A percentile compares a stretch with the other conserved stretches of the same genome.
phyloP scores from a whole-genome alignment of 2,797 vertebrate genomes.

The Xenops minutus region DNA sequence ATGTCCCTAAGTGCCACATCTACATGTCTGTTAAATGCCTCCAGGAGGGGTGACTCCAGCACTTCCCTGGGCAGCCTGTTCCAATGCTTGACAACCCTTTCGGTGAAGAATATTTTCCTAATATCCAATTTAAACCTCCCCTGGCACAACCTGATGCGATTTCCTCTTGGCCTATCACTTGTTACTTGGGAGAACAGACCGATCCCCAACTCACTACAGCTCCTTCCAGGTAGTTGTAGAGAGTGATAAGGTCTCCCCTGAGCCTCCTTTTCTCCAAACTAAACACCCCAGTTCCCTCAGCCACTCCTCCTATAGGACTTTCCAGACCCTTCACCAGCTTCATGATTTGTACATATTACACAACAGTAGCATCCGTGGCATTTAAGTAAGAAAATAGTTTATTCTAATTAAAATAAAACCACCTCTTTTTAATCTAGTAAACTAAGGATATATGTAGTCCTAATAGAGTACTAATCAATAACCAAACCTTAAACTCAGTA shows the following conservation, averaged over 20 bases:
- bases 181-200: neutral
- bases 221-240: neutral
- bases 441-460: neutral
- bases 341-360: rapidly evolving
- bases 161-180: neutral
- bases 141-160: neutral
- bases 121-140: neutral
- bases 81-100: neutral
- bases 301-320: rapidly evolving
- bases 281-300: neutral
- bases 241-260: rapidly evolving
- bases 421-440: neutral
- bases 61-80: neutral
- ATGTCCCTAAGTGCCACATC: too few relatives aligned
- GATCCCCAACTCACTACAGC: rapidly evolving
- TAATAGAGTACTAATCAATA: neutral
- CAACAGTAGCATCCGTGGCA: neutral
- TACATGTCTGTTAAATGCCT: rapidly evolving
- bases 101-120: rapidly evolving
- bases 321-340: neutral
- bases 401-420: neutral
- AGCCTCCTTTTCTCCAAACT: neutral
- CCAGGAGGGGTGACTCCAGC: neutral
- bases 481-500: neutral
- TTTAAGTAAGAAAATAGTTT: neutral